Conservation (phyloP, 2,113 vertebrate species). For the Megalops atlanticus region DNA sequence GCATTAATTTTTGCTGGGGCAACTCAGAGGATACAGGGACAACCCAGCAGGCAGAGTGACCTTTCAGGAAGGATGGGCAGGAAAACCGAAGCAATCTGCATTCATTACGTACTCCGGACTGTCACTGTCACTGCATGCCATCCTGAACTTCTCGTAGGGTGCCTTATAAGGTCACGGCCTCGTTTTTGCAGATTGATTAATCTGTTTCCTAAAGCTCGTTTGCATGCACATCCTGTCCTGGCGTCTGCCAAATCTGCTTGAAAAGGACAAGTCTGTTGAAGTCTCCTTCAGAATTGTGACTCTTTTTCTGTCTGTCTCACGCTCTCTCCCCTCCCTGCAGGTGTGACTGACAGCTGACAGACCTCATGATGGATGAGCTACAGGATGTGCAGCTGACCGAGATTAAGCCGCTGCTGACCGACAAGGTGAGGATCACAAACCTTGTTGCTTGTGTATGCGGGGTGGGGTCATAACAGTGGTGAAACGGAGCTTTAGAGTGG, state of each 20-base stretch:
- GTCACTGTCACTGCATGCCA: background rate
- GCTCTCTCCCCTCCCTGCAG: conserved; percentile 13
- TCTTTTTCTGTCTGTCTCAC: background rate
- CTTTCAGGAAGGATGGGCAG: background rate
- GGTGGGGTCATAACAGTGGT: too few relatives aligned
- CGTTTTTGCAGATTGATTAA: background rate
- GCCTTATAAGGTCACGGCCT: background rate
- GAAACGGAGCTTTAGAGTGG: background rate
- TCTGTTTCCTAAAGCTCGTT: background rate
- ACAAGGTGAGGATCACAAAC: conserved; percentile 78
- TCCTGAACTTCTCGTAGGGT: background rate
- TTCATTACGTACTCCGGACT: background rate
- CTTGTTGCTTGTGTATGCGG: background rate
- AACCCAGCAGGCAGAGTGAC: background rate
- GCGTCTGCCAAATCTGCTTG: background rate
- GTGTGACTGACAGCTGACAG: conserved; percentile 36
- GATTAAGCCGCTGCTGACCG: conserved; percentile 91
- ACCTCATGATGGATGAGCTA: conserved; percentile 84
- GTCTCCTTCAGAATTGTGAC: background rate
- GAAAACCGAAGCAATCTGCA: background rate
- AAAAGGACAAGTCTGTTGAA: background rate
- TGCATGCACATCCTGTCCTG: background rate
- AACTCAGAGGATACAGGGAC: background rate
- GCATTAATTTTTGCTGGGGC: background rate
- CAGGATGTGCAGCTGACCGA: conserved; percentile 94